Conservation (phyloP, 2,888 invertebrate genomes). For the Argyresthia goedartella region DNA sequence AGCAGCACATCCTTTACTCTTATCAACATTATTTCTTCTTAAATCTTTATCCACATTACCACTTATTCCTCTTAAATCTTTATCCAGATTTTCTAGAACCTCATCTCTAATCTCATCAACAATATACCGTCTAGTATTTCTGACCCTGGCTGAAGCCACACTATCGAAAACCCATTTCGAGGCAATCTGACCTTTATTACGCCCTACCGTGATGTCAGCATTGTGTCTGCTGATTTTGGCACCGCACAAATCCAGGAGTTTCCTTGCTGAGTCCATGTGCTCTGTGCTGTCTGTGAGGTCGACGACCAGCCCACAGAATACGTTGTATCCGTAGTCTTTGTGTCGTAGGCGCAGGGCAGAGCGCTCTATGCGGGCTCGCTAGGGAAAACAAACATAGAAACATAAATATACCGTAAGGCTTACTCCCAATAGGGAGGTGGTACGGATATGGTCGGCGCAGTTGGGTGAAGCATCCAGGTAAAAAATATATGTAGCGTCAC, state of each 20-base stretch:
- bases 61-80: no score
- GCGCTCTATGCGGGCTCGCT: constrained; percentile 54
- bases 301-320: constrained; percentile 44
- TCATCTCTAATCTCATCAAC: background rate
- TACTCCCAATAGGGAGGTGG: background rate
- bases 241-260: constrained; percentile 42
- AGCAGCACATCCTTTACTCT: no score
- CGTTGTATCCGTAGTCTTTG: constrained; percentile 46
- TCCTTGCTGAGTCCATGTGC: constrained; percentile 30
- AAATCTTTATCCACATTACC: no score
- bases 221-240: constrained; percentile 18
- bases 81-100: background rate
- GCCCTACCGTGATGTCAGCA: constrained; percentile 34
- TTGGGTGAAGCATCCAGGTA: no score
- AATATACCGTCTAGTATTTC: constrained; percentile 35
- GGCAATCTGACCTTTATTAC: constrained; percentile 25
- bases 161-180: constrained; percentile 60
- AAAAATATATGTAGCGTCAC: no score
- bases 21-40: no score
- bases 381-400: constrained; percentile 15
- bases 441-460: no score
- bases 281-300: constrained; percentile 24
- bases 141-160: constrained; percentile 39
- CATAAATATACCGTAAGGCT: background rate
- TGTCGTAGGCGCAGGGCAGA: constrained; percentile 29